Percentiles rank a stretch among this genome's conserved stretches.
These are phyloP conservation scores for Crotophaga sulcirostris DNA, from an alignment of 2,113 vertebrate species.

Conservation along the genomic window DNA sequence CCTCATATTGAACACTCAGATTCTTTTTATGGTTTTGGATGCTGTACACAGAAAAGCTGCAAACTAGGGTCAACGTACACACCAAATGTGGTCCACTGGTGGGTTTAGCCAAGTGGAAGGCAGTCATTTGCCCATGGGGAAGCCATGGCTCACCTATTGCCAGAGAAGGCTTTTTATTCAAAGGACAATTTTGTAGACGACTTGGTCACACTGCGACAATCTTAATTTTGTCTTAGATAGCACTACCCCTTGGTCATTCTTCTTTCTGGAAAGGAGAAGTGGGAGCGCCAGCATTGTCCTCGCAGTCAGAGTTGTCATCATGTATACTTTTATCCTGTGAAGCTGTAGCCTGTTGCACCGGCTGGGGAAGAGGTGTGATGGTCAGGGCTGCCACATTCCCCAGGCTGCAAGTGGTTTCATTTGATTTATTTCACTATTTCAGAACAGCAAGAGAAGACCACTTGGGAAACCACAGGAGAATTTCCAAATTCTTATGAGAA, in stretches of 20 bases:
- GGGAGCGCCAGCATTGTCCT: not conserved
- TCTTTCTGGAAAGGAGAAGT: not conserved
- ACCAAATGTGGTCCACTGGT: not conserved
- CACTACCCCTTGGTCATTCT: rapidly evolving
- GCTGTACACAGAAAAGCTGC: not conserved
- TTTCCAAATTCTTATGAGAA: not conserved
- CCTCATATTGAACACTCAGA: not conserved
- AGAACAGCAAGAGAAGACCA: not conserved
- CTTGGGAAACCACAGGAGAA: not conserved
- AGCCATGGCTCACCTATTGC: not conserved
- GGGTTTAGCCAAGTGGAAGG: not conserved
- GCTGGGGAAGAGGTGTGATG: not conserved
- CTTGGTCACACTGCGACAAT: rapidly evolving
- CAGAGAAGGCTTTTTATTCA: not conserved
- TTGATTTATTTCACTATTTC: not conserved
- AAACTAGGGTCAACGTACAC: rapidly evolving
- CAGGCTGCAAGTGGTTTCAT: not conserved
- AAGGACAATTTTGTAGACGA: not conserved
- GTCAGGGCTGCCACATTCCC: not conserved
- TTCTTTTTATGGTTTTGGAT: not conserved
- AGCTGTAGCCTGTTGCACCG: not conserved
- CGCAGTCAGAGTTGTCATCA: not conserved
- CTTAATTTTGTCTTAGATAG: not conserved
- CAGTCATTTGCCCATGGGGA: not conserved
- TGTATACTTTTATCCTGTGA: not conserved